A percentile compares a stretch with the other conserved stretches of the same genome.
Evolutionary conservation across 2,888 invertebrate genomes (phyloP).

Genomic region (Lasioglossum lativentre): DNA sequence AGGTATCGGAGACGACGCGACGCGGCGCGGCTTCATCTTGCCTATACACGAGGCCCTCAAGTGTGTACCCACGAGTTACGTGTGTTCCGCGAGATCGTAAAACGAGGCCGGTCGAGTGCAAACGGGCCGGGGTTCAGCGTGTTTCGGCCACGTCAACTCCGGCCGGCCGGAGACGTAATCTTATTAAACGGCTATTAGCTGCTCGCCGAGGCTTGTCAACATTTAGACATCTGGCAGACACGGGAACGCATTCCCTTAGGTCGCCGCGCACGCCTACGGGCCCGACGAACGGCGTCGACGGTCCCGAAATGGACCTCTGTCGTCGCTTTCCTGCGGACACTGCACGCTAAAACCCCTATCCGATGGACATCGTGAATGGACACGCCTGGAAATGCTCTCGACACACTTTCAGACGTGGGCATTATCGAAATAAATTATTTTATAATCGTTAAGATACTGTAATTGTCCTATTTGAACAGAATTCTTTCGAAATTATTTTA

Average conservation of each 20-base stretch:
- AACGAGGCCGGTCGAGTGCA: conserved; percentile 74
- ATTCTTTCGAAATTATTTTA: too few relatives aligned
- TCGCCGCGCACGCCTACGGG: conserved; percentile 78
- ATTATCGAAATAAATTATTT: not conserved
- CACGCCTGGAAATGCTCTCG: not conserved
- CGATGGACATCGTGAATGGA: not conserved
- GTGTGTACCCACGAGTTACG: conserved; percentile 53
- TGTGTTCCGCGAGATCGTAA: conserved; percentile 74
- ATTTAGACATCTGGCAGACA: conserved; percentile 84
- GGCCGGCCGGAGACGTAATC: conserved; percentile 82
- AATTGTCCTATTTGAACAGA: too few relatives aligned
- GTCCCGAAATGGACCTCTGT: conserved; percentile 8
- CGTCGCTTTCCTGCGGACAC: conserved; percentile 7
- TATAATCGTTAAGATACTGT: too few relatives aligned
- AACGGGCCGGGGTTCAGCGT: conserved; percentile 71
- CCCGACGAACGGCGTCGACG: conserved; percentile 28
- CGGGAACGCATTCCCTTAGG: conserved; percentile 79
- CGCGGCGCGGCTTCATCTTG: conserved; percentile 17
- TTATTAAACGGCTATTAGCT: conserved; percentile 84
- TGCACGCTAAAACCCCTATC: not conserved
- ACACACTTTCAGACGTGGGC: not conserved
- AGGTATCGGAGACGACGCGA: conserved; percentile 66
- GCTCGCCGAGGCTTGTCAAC: conserved; percentile 83
- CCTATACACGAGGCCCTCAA: conserved; percentile 12
- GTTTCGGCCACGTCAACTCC: conserved; percentile 82